Percentiles rank a stretch among this genome's conserved stretches.
phyloP scores from a whole-genome alignment of 1,140 invertebrate species.

The Metaphire vulgaris region DNA sequence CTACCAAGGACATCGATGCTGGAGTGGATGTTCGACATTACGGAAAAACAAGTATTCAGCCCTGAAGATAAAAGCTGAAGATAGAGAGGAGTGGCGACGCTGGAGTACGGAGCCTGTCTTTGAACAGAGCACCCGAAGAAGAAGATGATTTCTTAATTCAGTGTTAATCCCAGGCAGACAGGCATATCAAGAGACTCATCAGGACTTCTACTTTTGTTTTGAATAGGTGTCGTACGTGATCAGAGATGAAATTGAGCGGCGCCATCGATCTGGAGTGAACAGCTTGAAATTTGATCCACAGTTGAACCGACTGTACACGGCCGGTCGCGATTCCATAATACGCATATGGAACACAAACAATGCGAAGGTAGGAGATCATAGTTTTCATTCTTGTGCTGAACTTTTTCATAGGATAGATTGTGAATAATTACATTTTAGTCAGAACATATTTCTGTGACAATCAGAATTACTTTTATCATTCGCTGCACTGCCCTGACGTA shows the following conservation, averaged over 20 bases:
- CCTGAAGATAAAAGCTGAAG: too few species aligned
- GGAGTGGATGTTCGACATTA: too few species aligned
- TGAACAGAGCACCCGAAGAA: too few species aligned
- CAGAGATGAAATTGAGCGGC: conserved; percentile 86
- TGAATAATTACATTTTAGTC: background rate
- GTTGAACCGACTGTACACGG: conserved; percentile 84
- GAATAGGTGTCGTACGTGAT: conserved; percentile 92
- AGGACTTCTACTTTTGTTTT: too few species aligned
- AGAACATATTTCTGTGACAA: background rate
- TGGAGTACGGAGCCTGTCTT: too few species aligned
- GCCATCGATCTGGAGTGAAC: conserved; percentile 91
- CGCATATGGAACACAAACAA: conserved; percentile 77
- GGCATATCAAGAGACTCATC: too few species aligned
- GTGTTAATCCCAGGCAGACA: too few species aligned
- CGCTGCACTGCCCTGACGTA: background rate
- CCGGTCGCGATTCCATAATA: conserved; percentile 96
- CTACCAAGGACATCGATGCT: too few species aligned
- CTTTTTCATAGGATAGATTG: background rate
- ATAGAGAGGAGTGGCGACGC: too few species aligned
- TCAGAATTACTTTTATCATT: background rate
- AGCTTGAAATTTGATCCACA: conserved; percentile 85
- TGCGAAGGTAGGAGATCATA: conserved; percentile 37
- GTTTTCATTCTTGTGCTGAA: background rate
- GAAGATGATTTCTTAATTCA: too few species aligned
- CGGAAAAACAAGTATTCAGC: too few species aligned